Base-by-base conservation (phyloP, 2,888 invertebrate genomes). In the Thecophora atra region DNA sequence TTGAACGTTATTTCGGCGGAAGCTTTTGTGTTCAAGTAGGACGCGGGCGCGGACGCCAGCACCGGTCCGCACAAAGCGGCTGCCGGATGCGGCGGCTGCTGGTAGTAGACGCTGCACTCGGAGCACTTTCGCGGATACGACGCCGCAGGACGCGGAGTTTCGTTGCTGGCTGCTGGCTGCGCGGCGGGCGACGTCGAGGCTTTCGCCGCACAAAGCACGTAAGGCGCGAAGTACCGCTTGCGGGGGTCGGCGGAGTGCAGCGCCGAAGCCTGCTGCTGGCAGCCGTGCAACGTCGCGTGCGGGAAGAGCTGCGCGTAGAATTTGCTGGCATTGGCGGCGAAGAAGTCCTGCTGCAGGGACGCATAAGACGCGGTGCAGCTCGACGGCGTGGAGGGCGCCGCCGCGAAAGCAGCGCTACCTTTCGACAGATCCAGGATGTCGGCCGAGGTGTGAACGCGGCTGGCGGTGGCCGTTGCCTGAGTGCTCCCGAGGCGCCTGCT, bases 391-490 rank as follows among this genome's bases (percentile, higher is more conserved):
- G 58, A 17, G 3, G 24, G 15, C 58, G 51, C 63, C 26, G 62
- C 70, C 74, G 62, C 0, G 24, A 4, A 11, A 58, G 8, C 66
- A 69, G 21, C 47, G 37, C 63, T 70, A 1, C 63, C 79, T 73
- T 86, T 86, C 1, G 85, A 85, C 44, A 85, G 79, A 78, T 85
- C 85, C 71, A 85, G 76, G 30, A 84, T 85, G n/a, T 78, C 79
- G 2, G 72, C 74, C 62, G 67, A 19, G 0, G 54, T 11, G 1
- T 54, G 13, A 0, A n/a, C 13, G 7, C 19, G 30, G 62, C 15
- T 62, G 42, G 56, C 3, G 56, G 19, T 66, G 58, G 6, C 19
- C 24, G 19, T 21, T 8, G 73, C 72, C 7, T 54, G n/a, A n/a
- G n/a, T n/a, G n/a, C n/a, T n/a, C n/a, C n/a, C n/a, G n/a, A n/a